Evolutionary conservation across 2,888 invertebrate genomes (phyloP), one percentile per base, ranked within the genome.

Genomic region (Empis stercorea): DNA sequence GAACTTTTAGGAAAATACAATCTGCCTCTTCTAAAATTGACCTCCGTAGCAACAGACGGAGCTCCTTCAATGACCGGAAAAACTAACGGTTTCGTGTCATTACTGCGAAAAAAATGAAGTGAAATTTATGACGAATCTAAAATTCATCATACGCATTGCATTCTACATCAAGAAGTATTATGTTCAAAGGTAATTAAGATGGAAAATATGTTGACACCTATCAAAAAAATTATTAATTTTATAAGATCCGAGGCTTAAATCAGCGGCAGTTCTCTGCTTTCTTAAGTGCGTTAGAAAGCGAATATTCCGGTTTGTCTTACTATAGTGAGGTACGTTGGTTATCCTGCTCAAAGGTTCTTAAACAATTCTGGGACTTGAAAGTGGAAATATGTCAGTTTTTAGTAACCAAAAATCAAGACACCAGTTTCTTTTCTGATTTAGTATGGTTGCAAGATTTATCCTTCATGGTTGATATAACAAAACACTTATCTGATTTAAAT

Each of bases 251-350:
- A 38, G 46, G 48, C 45, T 48, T 48, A 45, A 51, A 51, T 48
- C 50, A 46, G 30, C 46, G 46, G 27, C 48, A 51, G 43, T 51
- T 51, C 46, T 44, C 46, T 46, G 10, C n/a, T 16, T 50, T 51
- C 42, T 48, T 55, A 51, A 54, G 43, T 50, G 52, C 54, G 47
- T 51, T 55, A 52, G 52, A 54, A 45, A 55, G 52, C 43, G 53
- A 51, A 51, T 54, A 53, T 54, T 54, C 51, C 16, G 52, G 52
- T 48, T 51, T 53, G 44, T 51, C 50, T 14, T 56, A 53, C 51
- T 54, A 55, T 52, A 52, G 52, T 45, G 52, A 50, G 47, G 52
- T 55, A 48, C 51, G 54, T 49, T 53, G 55, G 52, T 44, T 55
- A 52, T 54, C 49, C 36, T 51, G 49, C 43, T 53, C 52, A 46